Evolutionary conservation across 2,113 vertebrate genomes (phyloP).

Genomic region (Glareola pratincola): DNA sequence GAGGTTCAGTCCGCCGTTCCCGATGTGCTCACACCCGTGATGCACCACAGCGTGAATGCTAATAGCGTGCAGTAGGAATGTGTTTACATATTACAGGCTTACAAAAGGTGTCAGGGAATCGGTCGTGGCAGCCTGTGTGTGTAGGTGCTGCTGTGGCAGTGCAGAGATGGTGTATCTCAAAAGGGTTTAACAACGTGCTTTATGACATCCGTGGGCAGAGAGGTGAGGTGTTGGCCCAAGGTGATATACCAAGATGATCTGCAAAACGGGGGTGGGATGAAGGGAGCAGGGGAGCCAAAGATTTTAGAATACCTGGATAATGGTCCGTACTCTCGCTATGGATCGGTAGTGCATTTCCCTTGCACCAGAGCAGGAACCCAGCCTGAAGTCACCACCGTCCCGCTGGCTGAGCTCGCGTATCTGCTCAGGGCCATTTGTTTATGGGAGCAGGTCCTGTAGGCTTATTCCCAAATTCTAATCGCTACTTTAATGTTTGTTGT

Average conservation of each 20-base stretch:
- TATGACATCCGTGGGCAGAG: neutral
- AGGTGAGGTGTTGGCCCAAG: neutral
- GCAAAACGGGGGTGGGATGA: neutral
- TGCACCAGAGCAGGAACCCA: neutral
- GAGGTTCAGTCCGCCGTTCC: neutral
- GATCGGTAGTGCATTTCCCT: neutral
- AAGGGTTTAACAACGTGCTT: neutral
- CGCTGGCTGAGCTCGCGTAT: neutral
- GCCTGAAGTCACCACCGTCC: neutral
- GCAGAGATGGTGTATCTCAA: fast-evolving
- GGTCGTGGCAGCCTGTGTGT: neutral
- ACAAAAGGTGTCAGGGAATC: neutral
- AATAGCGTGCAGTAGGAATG: neutral
- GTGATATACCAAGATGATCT: neutral
- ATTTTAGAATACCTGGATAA: neutral
- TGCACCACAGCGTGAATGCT: neutral
- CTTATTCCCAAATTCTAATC: neutral
- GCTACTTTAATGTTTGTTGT: neutral
- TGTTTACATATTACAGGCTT: neutral
- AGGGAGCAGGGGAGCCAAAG: neutral
- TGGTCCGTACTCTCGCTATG: neutral
- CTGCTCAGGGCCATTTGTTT: neutral
- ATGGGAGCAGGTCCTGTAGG: neutral
- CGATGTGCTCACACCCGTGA: neutral
- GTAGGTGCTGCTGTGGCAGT: no score